A percentile compares a stretch with the other conserved stretches of the same genome.
Conservation (phyloP, 2,888 invertebrate genomes). For the Tridacna crocea region DNA sequence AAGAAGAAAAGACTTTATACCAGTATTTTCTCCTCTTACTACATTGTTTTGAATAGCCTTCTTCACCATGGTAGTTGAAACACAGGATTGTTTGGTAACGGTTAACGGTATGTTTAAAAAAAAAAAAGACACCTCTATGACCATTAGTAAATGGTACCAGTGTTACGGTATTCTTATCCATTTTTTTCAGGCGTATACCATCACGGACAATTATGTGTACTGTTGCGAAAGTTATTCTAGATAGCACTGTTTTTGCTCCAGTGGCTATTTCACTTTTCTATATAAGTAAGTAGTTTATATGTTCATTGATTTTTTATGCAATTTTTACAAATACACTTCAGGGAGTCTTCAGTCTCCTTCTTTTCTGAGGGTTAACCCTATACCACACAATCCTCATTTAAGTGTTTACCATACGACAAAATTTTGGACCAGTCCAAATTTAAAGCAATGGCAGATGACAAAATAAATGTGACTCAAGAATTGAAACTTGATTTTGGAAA, state of each 20-base stretch:
- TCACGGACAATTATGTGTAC: conserved; percentile 50
- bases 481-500: no score
- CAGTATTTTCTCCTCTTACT: background rate
- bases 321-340: no score
- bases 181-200: conserved; percentile 52
- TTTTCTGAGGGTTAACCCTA: no score
- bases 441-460: no score
- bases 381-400: no score
- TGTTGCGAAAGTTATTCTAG: conserved; percentile 63
- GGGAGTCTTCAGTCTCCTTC: no score
- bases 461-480: no score
- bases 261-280: conserved; percentile 65
- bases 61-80: background rate
- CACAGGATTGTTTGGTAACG: background rate
- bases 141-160: background rate
- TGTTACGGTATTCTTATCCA: background rate
- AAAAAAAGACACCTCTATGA: background rate
- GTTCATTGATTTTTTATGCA: no score
- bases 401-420: no score
- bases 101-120: background rate
- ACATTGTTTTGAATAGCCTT: background rate
- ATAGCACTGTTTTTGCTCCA: conserved; percentile 65
- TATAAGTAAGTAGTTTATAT: conserved; percentile 54
- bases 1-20: background rate
- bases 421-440: no score